phyloP scores from a whole-genome alignment of 2,113 vertebrate species.

The Elgaria multicarinata region DNA sequence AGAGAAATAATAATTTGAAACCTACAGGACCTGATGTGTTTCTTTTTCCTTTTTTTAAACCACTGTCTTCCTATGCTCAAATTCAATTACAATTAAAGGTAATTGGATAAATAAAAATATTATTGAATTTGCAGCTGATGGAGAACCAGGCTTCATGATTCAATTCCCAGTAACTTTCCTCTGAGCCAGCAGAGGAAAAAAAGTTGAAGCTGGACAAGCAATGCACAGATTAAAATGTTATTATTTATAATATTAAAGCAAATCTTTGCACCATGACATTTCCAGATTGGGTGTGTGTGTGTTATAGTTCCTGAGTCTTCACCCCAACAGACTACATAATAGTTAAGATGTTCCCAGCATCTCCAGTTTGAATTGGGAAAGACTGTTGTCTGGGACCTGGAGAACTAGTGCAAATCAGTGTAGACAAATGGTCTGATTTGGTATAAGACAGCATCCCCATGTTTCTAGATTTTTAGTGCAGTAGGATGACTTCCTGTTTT shows the following conservation, averaged over 20 bases:
- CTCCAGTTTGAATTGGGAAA: too few species aligned
- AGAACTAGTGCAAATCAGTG: background rate
- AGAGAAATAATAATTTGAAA: slow-evolving; percentile 42
- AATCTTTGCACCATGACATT: background rate
- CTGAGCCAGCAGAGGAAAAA: background rate
- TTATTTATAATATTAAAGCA: background rate
- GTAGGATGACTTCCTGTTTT: background rate
- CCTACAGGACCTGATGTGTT: background rate
- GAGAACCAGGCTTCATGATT: background rate
- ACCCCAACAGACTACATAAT: background rate
- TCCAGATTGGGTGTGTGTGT: background rate
- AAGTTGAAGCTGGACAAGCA: background rate
- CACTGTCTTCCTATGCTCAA: background rate
- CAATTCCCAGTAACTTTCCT: background rate
- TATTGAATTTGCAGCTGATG: too few species aligned
- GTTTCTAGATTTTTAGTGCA: too few species aligned
- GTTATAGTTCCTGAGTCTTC: background rate
- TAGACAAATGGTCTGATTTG: background rate
- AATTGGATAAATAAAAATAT: slow-evolving; percentile 17
- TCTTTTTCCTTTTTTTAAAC: background rate
- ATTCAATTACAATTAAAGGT: background rate
- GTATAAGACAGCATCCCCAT: background rate
- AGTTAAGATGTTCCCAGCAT: too few species aligned
- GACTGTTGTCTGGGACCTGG: too few species aligned
- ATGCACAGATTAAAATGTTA: background rate